phyloP scores from a whole-genome alignment of 2,797 vertebrate genomes.

The Chelon auratus region DNA sequence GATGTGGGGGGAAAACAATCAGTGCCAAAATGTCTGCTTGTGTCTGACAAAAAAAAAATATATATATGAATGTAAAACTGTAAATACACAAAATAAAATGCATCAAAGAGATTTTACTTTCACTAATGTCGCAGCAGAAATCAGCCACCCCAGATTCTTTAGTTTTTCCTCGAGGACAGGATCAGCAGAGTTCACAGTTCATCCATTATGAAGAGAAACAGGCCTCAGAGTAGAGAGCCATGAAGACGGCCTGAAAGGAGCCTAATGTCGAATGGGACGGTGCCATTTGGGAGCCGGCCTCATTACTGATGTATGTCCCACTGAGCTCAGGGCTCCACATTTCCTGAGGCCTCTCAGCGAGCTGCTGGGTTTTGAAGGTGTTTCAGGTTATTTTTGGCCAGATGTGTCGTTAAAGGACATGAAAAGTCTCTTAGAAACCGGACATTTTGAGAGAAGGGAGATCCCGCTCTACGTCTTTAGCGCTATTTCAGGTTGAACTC shows the following conservation, averaged over 20 bases:
- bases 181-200: conserved; percentile 34
- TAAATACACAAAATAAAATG: conserved; percentile 53
- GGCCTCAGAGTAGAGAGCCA: conserved; percentile 19
- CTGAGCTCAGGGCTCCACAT: conserved; percentile 33
- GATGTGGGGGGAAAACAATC: conserved; percentile 1
- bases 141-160: too few species aligned
- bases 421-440: conserved; percentile 32
- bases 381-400: conserved; percentile 59
- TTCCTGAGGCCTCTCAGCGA: conserved; percentile 37
- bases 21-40: conserved; percentile 63
- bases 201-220: conserved; percentile 48
- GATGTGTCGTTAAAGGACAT: conserved; percentile 58
- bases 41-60: conserved; percentile 29
- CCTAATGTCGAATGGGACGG: conserved; percentile 2
- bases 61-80: conserved; percentile 62
- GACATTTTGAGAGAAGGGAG: conserved; percentile 8
- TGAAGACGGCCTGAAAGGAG: conserved; percentile 31
- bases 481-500: too few species aligned
- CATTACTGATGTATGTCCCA: conserved; percentile 62
- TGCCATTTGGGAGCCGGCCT: conserved; percentile 52
- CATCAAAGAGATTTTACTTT: conserved; percentile 41
- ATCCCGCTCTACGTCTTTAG: background rate
- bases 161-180: conserved; percentile 31
- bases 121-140: conserved; percentile 1
- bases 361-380: conserved; percentile 45